Conservation (phyloP, 2,797 vertebrate species). For the Argya squamiceps region DNA sequence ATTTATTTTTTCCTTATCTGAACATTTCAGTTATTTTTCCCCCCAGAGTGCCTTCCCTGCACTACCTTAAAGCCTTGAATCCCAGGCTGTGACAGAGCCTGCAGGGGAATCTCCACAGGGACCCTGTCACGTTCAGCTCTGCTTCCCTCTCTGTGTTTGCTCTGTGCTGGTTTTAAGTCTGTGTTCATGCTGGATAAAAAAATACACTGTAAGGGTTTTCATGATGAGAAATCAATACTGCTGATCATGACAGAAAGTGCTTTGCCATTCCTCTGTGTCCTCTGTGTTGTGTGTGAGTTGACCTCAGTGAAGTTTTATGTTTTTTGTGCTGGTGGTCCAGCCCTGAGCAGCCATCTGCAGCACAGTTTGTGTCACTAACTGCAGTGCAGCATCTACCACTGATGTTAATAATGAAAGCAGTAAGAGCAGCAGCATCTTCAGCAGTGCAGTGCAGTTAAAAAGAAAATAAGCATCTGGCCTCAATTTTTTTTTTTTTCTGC, state of each 20-base stretch:
- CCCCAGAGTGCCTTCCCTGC: not conserved
- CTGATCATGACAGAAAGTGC: not conserved
- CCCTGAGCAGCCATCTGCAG: not conserved
- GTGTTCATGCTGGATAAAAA: not conserved
- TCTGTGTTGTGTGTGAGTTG: not conserved
- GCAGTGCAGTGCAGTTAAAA: not conserved
- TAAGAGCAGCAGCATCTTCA: not conserved
- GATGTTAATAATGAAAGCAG: not conserved
- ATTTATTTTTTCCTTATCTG: not conserved
- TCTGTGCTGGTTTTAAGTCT: not conserved
- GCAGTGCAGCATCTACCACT: not conserved
- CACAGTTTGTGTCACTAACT: not conserved
- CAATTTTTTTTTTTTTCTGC: not conserved
- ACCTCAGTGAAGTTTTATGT: not conserved
- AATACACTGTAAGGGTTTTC: fast-evolving
- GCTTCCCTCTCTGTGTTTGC: not conserved
- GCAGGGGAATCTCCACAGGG: not conserved
- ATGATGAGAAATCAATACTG: not conserved
- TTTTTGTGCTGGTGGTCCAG: not conserved
- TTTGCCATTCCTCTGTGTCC: not conserved
- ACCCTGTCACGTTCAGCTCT: not conserved
- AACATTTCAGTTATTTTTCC: not conserved
- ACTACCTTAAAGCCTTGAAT: not conserved
- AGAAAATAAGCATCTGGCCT: not conserved
- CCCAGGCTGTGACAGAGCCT: not conserved